Evolutionary conservation across 2,888 invertebrate species (phyloP).

Genomic region (Trypoxylon attenuatum): DNA sequence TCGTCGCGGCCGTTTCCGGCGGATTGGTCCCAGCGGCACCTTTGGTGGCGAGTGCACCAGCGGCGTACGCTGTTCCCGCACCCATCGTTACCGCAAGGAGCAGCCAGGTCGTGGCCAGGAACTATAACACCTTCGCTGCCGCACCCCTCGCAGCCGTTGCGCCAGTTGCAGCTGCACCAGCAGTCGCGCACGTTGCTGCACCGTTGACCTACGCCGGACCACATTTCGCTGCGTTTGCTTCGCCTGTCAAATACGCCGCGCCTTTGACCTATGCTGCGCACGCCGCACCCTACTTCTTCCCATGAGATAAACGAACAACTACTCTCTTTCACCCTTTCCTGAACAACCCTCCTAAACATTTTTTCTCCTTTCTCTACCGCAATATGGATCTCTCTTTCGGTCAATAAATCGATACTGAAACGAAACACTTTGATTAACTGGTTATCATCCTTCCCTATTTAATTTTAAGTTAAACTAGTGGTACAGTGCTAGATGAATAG

Average conservation of each 20-base stretch:
- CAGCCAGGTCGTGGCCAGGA: conserved; percentile 80
- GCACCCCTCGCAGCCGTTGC: conserved; percentile 76
- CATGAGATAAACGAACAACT: conserved; percentile 65
- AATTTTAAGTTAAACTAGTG: no score
- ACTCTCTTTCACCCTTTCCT: conserved; percentile 43
- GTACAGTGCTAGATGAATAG: no score
- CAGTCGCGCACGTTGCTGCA: conserved; percentile 68
- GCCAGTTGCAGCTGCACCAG: conserved; percentile 72
- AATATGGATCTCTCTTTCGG: no score
- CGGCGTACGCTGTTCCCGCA: conserved; percentile 65
- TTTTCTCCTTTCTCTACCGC: no score
- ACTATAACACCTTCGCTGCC: conserved; percentile 79
- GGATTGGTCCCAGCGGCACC: conserved; percentile 67
- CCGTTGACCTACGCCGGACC: conserved; percentile 61
- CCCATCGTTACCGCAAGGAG: conserved; percentile 81
- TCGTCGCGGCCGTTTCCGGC: conserved; percentile 72
- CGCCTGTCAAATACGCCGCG: conserved; percentile 65
- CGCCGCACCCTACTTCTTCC: conserved; percentile 65
- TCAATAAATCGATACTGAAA: no score
- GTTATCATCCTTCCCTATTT: no score
- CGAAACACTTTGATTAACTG: no score
- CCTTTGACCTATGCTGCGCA: conserved; percentile 65
- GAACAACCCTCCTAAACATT: background rate
- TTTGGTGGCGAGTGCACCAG: conserved; percentile 51
- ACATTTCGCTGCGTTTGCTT: conserved; percentile 23